Evolutionary conservation across 2,888 invertebrate species (phyloP), one percentile per base, ranked within the genome.

Genomic region (Lapara coniferarum): DNA sequence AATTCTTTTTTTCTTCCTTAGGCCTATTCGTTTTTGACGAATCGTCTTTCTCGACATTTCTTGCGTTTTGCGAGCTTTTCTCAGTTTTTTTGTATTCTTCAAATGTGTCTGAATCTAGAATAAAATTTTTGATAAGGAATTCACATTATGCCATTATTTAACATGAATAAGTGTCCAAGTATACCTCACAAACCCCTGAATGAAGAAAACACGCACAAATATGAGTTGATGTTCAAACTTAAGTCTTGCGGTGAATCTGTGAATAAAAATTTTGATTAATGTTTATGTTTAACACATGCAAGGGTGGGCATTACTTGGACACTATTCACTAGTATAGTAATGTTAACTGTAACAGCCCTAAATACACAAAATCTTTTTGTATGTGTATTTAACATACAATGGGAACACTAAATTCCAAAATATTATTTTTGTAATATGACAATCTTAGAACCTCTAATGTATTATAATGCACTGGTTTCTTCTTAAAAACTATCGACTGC

Each of bases 61-160:
- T 89, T 76, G 85, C 71, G 80, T 89, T 78, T 76, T 89, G 81
- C 13, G 75, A 67, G 7, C 72, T 68, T 46, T 74, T 81, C 78
- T 94, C 92, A 66, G 87, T 93, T 75, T 85, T 94, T 78, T 95
- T 96, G 80, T 96, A 97, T 77, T 96, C 95, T 76, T 97, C 96
- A 83, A 95, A 97, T 75, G 96, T 96, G 51, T 94, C 95, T 4
- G 95, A 94, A 90, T 97, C 97, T 97, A 83, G 25, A 77, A 85
- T 78, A 56, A 70, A 76, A 69, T 67, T 67, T 49, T 69, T 70
- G 44, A 63, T 44, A 59, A 19, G 44, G 44, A 63, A 59, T 55
- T 51, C 57, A 70, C 71, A 69, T 70, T 52, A 10, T 13, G 72
- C 59, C 2, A 73, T 70, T 70, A 68, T 55, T 52, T 67, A 46